Conservation (phyloP, 2,888 invertebrate species). For the Hypomecis atomaria region DNA sequence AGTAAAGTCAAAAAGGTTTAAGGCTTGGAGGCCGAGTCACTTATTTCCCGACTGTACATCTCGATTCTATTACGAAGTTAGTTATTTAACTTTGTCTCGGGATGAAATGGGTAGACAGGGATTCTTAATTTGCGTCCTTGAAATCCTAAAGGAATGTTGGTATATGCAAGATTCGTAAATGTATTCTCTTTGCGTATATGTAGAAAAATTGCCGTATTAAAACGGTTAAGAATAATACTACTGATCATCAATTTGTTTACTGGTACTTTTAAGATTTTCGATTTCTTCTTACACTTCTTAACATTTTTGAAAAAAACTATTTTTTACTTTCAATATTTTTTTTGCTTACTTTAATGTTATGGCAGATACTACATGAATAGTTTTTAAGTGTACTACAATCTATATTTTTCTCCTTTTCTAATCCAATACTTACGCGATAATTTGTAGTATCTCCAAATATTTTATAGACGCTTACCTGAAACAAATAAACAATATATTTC, state of each 20-base stretch:
- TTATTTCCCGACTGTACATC: slow-evolving; percentile 30
- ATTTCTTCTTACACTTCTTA: no score
- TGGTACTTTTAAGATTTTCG: no score
- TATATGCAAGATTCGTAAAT: slow-evolving; percentile 19
- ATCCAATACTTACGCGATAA: slow-evolving; percentile 16
- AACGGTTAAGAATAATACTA: no score
- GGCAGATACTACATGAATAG: no score
- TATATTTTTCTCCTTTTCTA: background rate
- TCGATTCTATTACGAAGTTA: slow-evolving; percentile 35
- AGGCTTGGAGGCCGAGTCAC: slow-evolving; percentile 23
- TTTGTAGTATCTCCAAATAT: background rate
- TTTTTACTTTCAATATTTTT: no score
- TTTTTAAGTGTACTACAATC: no score
- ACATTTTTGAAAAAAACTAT: no score
- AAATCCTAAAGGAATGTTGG: slow-evolving; percentile 21
- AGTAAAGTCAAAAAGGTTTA: slow-evolving; percentile 31
- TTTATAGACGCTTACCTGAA: slow-evolving; percentile 56
- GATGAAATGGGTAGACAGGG: slow-evolving; percentile 32
- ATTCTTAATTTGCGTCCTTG: slow-evolving; percentile 30
- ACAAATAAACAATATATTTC: slow-evolving; percentile 46
- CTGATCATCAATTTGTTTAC: no score
- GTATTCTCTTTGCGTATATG: background rate
- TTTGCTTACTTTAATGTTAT: no score
- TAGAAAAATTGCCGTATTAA: no score
- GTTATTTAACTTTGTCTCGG: slow-evolving; percentile 40